Conservation (phyloP, 2,888 invertebrate genomes). For the Latrodectus elegans region DNA sequence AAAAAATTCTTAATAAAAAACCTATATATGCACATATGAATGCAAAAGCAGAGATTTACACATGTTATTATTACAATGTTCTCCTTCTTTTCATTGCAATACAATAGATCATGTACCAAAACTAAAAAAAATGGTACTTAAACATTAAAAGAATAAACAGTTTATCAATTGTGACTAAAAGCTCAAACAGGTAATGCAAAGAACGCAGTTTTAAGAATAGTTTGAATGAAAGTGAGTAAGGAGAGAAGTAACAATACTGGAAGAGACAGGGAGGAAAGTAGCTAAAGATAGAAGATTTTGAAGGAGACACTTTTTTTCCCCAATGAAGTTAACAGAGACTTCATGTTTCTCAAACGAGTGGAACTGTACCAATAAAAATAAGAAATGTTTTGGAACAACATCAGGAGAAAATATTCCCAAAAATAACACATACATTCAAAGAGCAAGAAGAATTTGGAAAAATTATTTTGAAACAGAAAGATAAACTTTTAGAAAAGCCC, state of each 20-base stretch:
- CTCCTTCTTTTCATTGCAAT: too few species aligned
- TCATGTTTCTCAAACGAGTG: slow-evolving; percentile 60
- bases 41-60: too few species aligned
- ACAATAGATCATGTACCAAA: too few species aligned
- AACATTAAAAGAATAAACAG: too few species aligned
- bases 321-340: slow-evolving; percentile 23
- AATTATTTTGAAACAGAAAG: background rate
- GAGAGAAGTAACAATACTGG: slow-evolving; percentile 54
- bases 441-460: background rate
- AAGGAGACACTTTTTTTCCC: slow-evolving; percentile 28
- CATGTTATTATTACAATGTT: too few species aligned
- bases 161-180: background rate
- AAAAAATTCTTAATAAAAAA: too few species aligned
- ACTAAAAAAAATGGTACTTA: too few species aligned
- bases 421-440: slow-evolving; percentile 28
- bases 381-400: slow-evolving; percentile 64
- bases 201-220: slow-evolving; percentile 34
- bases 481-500: too few species aligned
- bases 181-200: slow-evolving; percentile 3
- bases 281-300: slow-evolving; percentile 56
- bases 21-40: too few species aligned
- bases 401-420: slow-evolving; percentile 57
- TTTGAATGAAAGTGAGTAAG: slow-evolving; percentile 43
- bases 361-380: slow-evolving; percentile 60
- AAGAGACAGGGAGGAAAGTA: slow-evolving; percentile 35